Conservation (phyloP, 2,888 invertebrate species). For the Polydrusus pterygomalis region DNA sequence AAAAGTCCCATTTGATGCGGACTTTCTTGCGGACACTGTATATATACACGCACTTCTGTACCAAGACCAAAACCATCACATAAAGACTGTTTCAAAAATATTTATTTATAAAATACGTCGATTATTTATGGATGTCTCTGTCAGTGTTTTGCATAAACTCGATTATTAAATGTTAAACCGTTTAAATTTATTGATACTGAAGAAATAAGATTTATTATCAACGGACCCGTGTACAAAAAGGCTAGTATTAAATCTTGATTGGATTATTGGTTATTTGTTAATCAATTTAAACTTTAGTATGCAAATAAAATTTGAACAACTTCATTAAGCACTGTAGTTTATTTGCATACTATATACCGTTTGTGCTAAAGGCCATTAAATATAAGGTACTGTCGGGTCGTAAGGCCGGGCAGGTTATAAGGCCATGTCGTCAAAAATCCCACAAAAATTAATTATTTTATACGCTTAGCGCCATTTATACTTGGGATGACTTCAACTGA, state of each 20-base stretch:
- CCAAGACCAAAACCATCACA: background rate
- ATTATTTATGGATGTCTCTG: slow-evolving; percentile 4
- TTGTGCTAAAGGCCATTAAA: no score
- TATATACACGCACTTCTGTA: no score
- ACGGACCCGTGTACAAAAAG: background rate
- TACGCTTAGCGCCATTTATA: no score
- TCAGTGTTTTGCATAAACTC: slow-evolving; percentile 15
- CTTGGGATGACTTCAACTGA: no score
- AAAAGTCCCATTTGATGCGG: no score
- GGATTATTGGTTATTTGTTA: slow-evolving; percentile 23
- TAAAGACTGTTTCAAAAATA: background rate
- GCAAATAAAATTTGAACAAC: slow-evolving; percentile 16
- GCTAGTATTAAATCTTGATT: slow-evolving; percentile 9
- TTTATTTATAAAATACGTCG: background rate
- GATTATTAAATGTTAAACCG: slow-evolving; percentile 25
- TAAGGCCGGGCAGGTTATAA: no score
- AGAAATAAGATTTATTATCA: slow-evolving; percentile 14
- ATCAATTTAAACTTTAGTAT: slow-evolving; percentile 14
- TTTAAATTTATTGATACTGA: slow-evolving; percentile 27
- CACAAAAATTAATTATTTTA: no score
- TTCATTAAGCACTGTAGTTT: background rate
- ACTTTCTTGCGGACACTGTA: no score
- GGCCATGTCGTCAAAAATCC: no score
- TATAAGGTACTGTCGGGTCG: no score
- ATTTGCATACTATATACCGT: background rate